Evolutionary conservation across 2,113 vertebrate genomes (phyloP).

Genomic region (Felis chaus): DNA sequence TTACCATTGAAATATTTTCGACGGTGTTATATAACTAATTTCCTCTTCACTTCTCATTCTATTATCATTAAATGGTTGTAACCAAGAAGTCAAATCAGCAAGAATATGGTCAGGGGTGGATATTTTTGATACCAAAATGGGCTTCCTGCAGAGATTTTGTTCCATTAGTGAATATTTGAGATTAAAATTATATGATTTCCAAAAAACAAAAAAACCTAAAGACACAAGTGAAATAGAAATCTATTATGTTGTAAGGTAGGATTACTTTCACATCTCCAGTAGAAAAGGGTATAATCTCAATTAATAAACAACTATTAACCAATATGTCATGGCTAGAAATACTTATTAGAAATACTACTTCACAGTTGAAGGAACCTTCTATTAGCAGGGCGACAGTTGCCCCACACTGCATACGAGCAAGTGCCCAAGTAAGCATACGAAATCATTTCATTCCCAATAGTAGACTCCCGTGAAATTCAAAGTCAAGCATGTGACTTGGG

Average conservation of each 20-base stretch:
- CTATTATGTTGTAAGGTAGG: neutral
- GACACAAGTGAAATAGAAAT: neutral
- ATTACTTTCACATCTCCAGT: neutral
- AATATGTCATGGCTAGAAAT: too few relatives aligned
- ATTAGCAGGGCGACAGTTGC: neutral
- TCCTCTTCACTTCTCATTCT: slow-evolving; percentile 27
- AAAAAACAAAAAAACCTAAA: neutral
- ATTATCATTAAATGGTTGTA: slow-evolving; percentile 28
- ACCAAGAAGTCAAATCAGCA: neutral
- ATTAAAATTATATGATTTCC: neutral
- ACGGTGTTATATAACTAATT: slow-evolving; percentile 15
- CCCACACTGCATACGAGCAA: neutral
- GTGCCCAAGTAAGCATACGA: neutral
- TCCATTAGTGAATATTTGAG: neutral
- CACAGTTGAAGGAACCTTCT: neutral
- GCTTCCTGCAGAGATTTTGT: neutral
- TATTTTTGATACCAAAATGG: neutral
- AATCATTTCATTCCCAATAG: neutral
- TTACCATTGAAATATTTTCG: slow-evolving; percentile 49
- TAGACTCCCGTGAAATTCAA: neutral
- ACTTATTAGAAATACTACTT: neutral
- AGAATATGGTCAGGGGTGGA: neutral
- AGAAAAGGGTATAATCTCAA: neutral
- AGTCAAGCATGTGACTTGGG: neutral
- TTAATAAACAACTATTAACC: neutral